phyloP scores from a whole-genome alignment of 2,113 vertebrate species.

The Peucedramus taeniatus region DNA sequence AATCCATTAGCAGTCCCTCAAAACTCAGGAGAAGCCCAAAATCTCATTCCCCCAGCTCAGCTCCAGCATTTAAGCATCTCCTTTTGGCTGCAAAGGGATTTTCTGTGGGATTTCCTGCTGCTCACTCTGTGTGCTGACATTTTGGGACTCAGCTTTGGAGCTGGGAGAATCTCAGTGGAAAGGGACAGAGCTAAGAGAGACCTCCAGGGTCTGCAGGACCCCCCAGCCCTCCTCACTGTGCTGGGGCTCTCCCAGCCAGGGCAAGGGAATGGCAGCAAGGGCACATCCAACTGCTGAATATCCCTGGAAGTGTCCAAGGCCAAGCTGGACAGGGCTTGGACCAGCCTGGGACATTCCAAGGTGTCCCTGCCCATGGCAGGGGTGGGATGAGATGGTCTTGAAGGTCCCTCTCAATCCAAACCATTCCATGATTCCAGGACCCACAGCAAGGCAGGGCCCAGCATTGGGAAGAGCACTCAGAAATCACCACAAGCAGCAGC shows the following conservation, averaged over 20 bases:
- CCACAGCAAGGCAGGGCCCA: not conserved
- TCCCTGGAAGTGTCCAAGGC: not conserved
- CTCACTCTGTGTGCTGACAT: rapidly evolving
- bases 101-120: not conserved
- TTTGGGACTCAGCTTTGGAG: not conserved
- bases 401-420: not conserved
- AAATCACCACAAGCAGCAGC: not conserved
- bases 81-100: not conserved
- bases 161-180: not conserved
- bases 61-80: not conserved
- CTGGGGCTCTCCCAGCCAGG: not conserved
- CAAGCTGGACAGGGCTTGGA: not conserved
- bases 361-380: not conserved
- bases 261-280: rapidly evolving
- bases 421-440: not conserved
- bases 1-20: not conserved
- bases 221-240: not conserved
- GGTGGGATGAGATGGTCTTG: not conserved
- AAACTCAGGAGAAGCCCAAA: rapidly evolving
- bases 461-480: rapidly evolving
- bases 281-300: not conserved
- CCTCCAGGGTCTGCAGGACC: not conserved
- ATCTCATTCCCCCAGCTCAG: not conserved
- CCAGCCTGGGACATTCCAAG: not conserved
- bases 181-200: not conserved